A percentile compares a stretch with the other conserved stretches of the same genome.
Conservation (phyloP, 2,888 invertebrate species). For the Diogma glabrata region DNA sequence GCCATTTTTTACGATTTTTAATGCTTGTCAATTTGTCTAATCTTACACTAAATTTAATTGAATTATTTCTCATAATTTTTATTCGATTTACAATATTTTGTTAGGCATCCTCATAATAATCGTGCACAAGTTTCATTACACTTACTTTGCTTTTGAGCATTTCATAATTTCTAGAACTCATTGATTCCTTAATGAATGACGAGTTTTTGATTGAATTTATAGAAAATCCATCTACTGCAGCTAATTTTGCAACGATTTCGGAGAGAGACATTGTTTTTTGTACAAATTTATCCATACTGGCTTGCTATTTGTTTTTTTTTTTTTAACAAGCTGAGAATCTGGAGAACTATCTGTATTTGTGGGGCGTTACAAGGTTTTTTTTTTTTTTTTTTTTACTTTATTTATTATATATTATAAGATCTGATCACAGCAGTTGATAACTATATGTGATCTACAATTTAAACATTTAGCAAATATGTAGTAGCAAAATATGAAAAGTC, state of each 20-base stretch:
- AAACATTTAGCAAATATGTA: no score
- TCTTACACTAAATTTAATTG: not conserved
- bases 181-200: no score
- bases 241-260: not conserved
- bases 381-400: no score
- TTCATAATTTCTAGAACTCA: slow-evolving; percentile 3
- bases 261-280: not conserved
- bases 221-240: not conserved
- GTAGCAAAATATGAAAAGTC: no score
- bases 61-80: not conserved
- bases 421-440: no score
- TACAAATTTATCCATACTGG: not conserved
- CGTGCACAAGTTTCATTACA: not conserved
- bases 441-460: no score
- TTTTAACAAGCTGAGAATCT: slow-evolving; percentile 3
- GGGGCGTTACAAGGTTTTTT: no score
- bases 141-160: not conserved
- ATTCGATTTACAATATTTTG: slow-evolving; percentile 1
- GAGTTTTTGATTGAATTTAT: not conserved
- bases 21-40: slow-evolving; percentile 3
- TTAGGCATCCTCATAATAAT: not conserved
- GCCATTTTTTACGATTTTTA: slow-evolving; percentile 3
- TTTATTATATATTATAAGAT: no score
- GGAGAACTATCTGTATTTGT: not conserved
- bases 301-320: not conserved